Evolutionary conservation across 2,888 invertebrate genomes (phyloP), one percentile per base, ranked within the genome.

Genomic region (Melikaiella ostensackeni): DNA sequence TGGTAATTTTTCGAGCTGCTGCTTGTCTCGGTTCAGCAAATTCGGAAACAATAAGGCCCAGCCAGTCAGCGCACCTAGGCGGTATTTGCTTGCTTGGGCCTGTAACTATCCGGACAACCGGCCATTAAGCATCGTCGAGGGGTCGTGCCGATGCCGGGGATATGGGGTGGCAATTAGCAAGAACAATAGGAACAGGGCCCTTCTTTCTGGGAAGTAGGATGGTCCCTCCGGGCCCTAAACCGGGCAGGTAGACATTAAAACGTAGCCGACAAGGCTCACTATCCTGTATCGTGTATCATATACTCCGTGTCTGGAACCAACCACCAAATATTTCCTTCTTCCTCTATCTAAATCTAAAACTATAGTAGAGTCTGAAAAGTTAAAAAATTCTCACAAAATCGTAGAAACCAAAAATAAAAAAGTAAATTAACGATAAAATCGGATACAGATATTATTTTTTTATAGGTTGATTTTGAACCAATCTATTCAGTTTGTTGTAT

Each of bases 161-260:
- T 86, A 85, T 86, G 86, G 88, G 87, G 88, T 88, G 90, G 91
- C 91, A 91, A 91, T 91, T 91, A 91, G 90, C 88, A 90, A 89
- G 91, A 91, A 91, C 91, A 91, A 91, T 91, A 87, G 90, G 88
- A 85, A 85, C 84, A 81, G 83, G 88, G 84, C 83, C 84, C 83
- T 82, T 83, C 86, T 81, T 90, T 89, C 89, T 87, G 85, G 83
- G 89, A 90, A 90, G 89, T 86, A 85, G 89, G 88, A 86, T 86
- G 86, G 84, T 79, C 83, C 75, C 75, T 78, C 77, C 75, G 24
- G 82, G 80, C 62, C 83, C 78, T 81, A 42, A 75, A 50, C 50
- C 79, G 79, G 79, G 77, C 82, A 83, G 85, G 86, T 84, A 84
- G 81, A 79, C 77, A 80, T 70, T 70, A 50, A 33, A 50, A 50